Conservation (phyloP, 2,113 vertebrate genomes). For the Apodemus sylvaticus region DNA sequence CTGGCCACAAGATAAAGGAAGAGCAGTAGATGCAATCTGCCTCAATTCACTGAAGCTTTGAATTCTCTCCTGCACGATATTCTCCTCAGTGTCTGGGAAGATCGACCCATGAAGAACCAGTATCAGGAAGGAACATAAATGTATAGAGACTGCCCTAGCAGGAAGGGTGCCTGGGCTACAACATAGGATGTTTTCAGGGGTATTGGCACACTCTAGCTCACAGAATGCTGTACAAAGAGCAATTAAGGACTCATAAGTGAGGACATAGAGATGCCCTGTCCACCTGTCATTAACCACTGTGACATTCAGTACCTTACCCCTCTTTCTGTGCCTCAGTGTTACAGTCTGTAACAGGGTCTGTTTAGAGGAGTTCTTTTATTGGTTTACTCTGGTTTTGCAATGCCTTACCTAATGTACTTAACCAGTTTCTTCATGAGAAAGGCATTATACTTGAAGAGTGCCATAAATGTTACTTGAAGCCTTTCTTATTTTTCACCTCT, state of each 20-base stretch:
- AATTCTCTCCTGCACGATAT: constrained; percentile 2
- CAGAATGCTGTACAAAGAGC: not conserved
- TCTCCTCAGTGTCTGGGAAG: constrained; percentile 35
- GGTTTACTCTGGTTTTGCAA: not conserved
- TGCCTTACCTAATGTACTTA: not conserved
- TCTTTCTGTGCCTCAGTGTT: not conserved
- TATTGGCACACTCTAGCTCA: not conserved
- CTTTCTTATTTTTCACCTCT: not conserved
- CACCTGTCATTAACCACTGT: not conserved
- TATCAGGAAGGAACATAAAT: constrained; percentile 15
- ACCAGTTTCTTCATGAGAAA: not conserved
- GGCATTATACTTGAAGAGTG: not conserved
- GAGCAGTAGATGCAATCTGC: constrained; percentile 71
- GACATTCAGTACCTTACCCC: not conserved
- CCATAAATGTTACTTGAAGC: not conserved
- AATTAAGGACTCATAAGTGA: not conserved
- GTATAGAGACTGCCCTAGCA: constrained; percentile 6
- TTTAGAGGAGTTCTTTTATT: not conserved
- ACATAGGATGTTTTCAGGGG: not conserved
- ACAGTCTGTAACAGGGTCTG: not conserved
- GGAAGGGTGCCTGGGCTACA: not conserved
- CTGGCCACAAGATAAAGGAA: constrained; percentile 62
- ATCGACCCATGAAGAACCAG: not conserved
- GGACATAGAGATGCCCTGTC: not conserved
- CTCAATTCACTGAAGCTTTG: constrained; percentile 52